Evolutionary conservation across 2,888 invertebrate genomes (phyloP).

Genomic region (Cosmia pyralina): DNA sequence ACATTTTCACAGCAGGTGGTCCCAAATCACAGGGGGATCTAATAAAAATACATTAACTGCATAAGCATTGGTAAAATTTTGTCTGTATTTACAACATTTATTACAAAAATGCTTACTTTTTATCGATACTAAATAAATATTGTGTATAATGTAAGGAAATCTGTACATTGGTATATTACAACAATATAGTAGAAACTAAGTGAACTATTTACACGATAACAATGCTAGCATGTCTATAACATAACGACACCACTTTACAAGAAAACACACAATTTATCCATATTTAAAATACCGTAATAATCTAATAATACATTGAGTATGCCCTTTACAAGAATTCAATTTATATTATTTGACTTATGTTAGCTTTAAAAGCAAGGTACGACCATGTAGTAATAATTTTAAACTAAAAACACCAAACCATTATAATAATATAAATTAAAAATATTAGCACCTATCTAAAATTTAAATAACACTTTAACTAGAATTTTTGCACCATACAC

Average conservation of each 20-base stretch:
- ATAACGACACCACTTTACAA: slow-evolving; percentile 37
- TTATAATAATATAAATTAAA: slow-evolving; percentile 33
- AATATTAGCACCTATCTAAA: slow-evolving; percentile 65
- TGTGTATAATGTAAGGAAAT: slow-evolving; percentile 28
- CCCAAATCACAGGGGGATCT: slow-evolving; percentile 71
- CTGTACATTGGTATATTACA: slow-evolving; percentile 57
- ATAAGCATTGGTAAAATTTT: slow-evolving; percentile 47
- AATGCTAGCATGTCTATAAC: slow-evolving; percentile 54
- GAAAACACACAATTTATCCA: slow-evolving; percentile 47
- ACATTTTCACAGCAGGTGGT: slow-evolving; percentile 75
- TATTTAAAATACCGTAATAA: slow-evolving; percentile 22
- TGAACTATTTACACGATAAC: slow-evolving; percentile 55
- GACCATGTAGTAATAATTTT: slow-evolving; percentile 32
- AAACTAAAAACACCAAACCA: slow-evolving; percentile 56
- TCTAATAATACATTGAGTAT: slow-evolving; percentile 35
- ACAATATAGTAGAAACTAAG: slow-evolving; percentile 40
- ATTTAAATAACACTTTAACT: slow-evolving; percentile 49
- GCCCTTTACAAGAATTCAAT: slow-evolving; percentile 25
- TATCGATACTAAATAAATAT: slow-evolving; percentile 20
- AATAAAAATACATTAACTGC: slow-evolving; percentile 50
- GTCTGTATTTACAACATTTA: slow-evolving; percentile 51
- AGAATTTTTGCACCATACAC: slow-evolving; percentile 59
- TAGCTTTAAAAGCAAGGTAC: slow-evolving; percentile 62
- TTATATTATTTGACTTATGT: slow-evolving; percentile 36
- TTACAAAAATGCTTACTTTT: slow-evolving; percentile 43